A percentile compares a stretch with the other conserved stretches of the same genome.
Evolutionary conservation across 1,140 invertebrate species (phyloP).

Genomic region (Neuroterus valhalla): DNA sequence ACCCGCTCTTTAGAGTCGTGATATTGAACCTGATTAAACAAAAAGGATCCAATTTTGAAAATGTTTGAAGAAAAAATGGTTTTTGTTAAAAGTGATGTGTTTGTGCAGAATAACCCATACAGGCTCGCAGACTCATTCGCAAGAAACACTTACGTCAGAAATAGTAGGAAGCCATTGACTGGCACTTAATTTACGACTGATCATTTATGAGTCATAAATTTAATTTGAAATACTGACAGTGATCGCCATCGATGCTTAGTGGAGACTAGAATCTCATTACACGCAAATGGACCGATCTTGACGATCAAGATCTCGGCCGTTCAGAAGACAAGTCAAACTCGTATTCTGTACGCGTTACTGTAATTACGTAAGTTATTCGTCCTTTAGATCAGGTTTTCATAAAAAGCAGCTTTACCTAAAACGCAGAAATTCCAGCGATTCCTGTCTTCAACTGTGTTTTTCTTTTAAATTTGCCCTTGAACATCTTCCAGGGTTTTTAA

Average conservation of each 20-base stretch:
- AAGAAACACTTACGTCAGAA: conserved; percentile 30
- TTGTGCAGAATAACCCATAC: too few species aligned
- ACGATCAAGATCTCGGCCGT: conserved; percentile 25
- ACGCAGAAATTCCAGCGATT: not conserved
- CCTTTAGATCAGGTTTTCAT: not conserved
- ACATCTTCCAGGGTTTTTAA: not conserved
- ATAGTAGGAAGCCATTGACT: conserved; percentile 28
- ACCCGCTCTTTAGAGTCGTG: too few species aligned
- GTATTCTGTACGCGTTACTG: conserved; percentile 23
- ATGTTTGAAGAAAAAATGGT: too few species aligned
- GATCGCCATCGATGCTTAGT: conserved; percentile 4
- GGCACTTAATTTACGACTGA: conserved; percentile 26
- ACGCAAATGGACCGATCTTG: conserved; percentile 21
- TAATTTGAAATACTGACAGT: conserved; percentile 28
- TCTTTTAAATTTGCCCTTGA: not conserved
- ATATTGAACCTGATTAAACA: too few species aligned
- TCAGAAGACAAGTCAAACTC: conserved; percentile 15
- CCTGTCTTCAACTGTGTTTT: not conserved
- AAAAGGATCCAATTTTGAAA: too few species aligned
- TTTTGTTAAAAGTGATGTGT: too few species aligned
- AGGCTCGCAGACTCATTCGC: not conserved
- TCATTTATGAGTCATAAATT: conserved; percentile 26
- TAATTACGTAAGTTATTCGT: conserved; percentile 13
- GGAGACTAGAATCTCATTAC: conserved; percentile 11
- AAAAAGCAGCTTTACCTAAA: not conserved